Conservation (phyloP, 2,888 invertebrate genomes). For the Lasioglossum calceatum region DNA sequence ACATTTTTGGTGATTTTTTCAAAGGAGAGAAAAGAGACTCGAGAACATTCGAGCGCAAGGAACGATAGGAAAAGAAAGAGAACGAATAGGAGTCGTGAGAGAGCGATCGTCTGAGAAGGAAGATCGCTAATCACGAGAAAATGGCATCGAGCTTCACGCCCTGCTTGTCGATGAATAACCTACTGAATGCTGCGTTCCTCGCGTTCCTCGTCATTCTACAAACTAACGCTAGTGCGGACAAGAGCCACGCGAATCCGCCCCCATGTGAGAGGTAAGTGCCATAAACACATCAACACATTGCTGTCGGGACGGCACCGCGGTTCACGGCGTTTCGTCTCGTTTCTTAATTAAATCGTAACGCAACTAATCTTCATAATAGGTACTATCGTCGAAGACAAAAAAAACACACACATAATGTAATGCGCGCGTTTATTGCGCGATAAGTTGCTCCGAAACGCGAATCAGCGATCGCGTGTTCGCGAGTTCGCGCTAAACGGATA, state of each 20-base stretch:
- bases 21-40: not conserved
- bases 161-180: slow-evolving; percentile 64
- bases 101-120: slow-evolving; percentile 2
- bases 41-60: not conserved
- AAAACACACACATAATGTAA: not conserved
- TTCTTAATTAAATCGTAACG: not conserved
- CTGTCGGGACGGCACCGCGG: not conserved
- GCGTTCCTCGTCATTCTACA: slow-evolving; percentile 67
- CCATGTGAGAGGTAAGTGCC: slow-evolving; percentile 82
- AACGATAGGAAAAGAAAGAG: not conserved
- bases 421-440: not conserved
- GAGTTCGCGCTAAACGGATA: not conserved
- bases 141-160: slow-evolving; percentile 71
- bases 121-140: slow-evolving; percentile 51
- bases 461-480: not conserved
- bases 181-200: slow-evolving; percentile 70
- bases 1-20: not conserved
- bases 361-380: not conserved
- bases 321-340: not conserved
- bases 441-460: not conserved
- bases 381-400: not conserved
- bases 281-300: slow-evolving; percentile 26
- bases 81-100: not conserved
- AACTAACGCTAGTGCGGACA: slow-evolving; percentile 58
- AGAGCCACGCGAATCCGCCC: slow-evolving; percentile 71